phyloP scores from a whole-genome alignment of 37 sponge, comb jelly and placozoan genomes.

The Halisarca cf. caerulea region DNA sequence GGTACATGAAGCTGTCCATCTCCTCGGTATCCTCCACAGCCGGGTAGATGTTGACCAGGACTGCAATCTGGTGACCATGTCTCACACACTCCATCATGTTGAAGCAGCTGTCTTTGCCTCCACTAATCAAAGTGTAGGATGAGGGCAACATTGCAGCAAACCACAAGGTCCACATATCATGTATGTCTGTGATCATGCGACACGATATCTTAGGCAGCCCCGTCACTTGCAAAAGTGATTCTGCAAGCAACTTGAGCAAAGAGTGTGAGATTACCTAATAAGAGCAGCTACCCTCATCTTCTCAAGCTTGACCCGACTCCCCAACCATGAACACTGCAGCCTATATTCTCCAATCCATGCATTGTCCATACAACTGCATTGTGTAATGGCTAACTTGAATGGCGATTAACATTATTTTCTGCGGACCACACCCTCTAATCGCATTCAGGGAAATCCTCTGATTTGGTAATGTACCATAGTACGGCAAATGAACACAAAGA shows the following conservation, averaged over 20 bases:
- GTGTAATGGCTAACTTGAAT: too few species aligned
- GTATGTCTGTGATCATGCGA: too few species aligned
- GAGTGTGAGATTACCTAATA: too few species aligned
- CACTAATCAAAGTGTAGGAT: slow-evolving; percentile 50
- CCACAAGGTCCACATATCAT: too few species aligned
- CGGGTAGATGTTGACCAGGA: slow-evolving; percentile 90
- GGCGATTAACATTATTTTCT: not conserved
- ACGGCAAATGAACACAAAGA: too few species aligned
- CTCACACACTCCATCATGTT: slow-evolving; percentile 92
- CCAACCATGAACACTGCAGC: too few species aligned
- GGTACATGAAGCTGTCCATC: slow-evolving; percentile 97
- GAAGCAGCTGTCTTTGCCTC: slow-evolving; percentile 98
- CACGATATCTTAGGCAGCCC: too few species aligned
- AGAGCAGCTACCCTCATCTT: slow-evolving; percentile 8
- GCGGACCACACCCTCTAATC: not conserved
- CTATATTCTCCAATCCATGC: too few species aligned
- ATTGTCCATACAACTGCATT: too few species aligned
- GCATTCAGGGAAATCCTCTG: slow-evolving; percentile 2
- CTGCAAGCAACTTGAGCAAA: too few species aligned
- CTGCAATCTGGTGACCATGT: slow-evolving; percentile 87
- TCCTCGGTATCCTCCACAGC: slow-evolving; percentile 69
- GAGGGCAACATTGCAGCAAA: too few species aligned
- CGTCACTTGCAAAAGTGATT: not conserved
- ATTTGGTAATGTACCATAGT: too few species aligned
- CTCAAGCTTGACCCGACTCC: not conserved